Evolutionary conservation across 1,140 invertebrate genomes (phyloP), one percentile per base, ranked within the genome.

Genomic region (Drosophila ambigua): DNA sequence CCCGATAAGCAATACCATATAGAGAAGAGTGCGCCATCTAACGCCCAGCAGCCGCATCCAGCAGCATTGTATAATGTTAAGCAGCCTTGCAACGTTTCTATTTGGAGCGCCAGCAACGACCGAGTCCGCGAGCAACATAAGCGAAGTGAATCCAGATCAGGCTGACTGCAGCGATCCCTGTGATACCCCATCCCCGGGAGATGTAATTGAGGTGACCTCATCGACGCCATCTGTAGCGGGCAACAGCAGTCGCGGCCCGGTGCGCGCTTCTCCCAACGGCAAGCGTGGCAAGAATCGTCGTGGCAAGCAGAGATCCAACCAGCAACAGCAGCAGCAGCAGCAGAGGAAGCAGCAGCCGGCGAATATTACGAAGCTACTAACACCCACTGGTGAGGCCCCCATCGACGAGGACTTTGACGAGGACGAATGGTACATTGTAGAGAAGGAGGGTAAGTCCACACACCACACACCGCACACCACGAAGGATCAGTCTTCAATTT

Each of bases 361-460:
- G 52, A 71, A 62, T 5, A 57, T 85, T 48, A 82, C 82, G 62
- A 85, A 85, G 65, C 57, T 85, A 20, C 52, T 85, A n/a, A 87
- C 78, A 39, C 71, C 81, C 28, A 54, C 66, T 61, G 66, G 74
- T n/a, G 64, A 72, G n/a, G 46, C 54, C 11, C 11, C 35, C 50
- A 71, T 67, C 31, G 78, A 87, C 44, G 78, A 82, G 57, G 82
- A 87, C 51, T 75, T 90, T 24, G 79, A 92, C 65, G 91, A 91
- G 73, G 85, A 92, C 79, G 91, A 91, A 63, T 92, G 91, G 91
- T 87, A 83, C 49, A 84, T 92, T 57, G 87, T 92, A 45, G 84
- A 92, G 39, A 92, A 91, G 67, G 83, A 90, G 43, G 91, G 91
- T 92, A 58, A 71, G 89, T 81, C 11, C 4, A 4, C 11, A 35